phyloP scores from a whole-genome alignment of 2,797 vertebrate species.

The Protonibea diacanthus region DNA sequence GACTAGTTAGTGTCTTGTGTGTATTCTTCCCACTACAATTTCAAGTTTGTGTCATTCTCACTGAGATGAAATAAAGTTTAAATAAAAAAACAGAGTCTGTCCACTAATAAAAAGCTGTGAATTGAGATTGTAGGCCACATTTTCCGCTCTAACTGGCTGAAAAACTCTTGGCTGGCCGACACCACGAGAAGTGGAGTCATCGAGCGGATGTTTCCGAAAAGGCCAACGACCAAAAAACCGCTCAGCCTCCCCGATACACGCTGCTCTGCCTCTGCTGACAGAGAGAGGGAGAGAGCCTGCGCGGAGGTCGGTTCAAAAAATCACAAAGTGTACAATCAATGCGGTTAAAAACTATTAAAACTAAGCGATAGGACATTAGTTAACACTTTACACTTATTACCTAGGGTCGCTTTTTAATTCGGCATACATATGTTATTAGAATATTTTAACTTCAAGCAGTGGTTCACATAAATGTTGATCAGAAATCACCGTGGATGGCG shows the following conservation, averaged over 20 bases:
- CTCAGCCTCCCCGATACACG: constrained; percentile 30
- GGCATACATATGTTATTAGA: not conserved
- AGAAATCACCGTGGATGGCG: constrained; percentile 9
- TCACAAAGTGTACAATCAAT: not conserved
- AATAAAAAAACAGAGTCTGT: not conserved
- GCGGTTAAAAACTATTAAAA: not conserved
- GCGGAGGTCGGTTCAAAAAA: constrained; percentile 22
- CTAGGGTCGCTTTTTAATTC: constrained; percentile 6
- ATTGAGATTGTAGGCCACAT: constrained; percentile 52
- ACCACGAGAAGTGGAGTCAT: constrained; percentile 84
- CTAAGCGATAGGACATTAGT: fast-evolving
- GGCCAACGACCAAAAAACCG: constrained; percentile 60
- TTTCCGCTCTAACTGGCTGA: constrained; percentile 73
- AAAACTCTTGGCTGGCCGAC: constrained; percentile 65
- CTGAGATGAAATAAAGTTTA: constrained; percentile 41
- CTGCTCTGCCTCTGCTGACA: constrained; percentile 3
- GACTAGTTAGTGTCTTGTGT: too few species aligned
- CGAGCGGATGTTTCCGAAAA: constrained; percentile 82
- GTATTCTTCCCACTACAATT: not conserved
- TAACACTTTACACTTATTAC: fast-evolving
- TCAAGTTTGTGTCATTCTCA: not conserved
- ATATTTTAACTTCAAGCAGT: not conserved
- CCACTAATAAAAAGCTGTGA: constrained; percentile 43
- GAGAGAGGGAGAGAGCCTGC: too few species aligned
- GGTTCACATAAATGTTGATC: not conserved